Percentiles rank a stretch among this genome's conserved stretches.
Evolutionary conservation across 2,113 vertebrate genomes (phyloP).

Genomic region (Scatophagus argus): DNA sequence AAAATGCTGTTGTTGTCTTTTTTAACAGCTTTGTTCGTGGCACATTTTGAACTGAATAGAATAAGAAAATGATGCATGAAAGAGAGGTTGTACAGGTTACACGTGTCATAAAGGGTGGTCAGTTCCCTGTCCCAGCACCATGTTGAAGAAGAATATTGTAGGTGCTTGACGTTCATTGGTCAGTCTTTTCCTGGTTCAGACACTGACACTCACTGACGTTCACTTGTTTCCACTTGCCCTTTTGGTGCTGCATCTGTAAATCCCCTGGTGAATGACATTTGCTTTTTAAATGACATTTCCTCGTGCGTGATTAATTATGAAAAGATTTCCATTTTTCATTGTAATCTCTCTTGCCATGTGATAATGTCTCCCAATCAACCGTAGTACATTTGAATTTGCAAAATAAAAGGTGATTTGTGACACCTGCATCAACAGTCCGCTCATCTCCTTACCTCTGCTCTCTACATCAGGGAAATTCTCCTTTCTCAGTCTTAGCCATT

Average conservation of each 20-base stretch:
- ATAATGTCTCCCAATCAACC: conserved; percentile 34
- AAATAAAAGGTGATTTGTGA: conserved; percentile 31
- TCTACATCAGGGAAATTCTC: background rate
- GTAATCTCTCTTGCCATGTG: conserved; percentile 36
- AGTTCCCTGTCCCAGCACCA: conserved; percentile 19
- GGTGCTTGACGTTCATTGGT: conserved; percentile 29
- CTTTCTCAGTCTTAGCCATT: conserved; percentile 57
- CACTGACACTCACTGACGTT: too few relatives aligned
- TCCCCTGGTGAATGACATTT: conserved; percentile 55
- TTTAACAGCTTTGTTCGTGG: conserved; percentile 9
- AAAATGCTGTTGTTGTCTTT: conserved; percentile 23
- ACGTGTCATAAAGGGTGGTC: conserved; percentile 16
- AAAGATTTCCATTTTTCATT: conserved; percentile 43
- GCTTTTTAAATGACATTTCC: conserved; percentile 64
- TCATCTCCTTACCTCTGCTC: conserved; percentile 14
- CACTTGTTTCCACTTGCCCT: conserved; percentile 60
- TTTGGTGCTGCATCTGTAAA: conserved; percentile 46
- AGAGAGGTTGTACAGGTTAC: conserved; percentile 19
- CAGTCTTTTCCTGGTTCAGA: conserved; percentile 47
- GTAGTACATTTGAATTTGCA: conserved; percentile 41
- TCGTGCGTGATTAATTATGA: conserved; percentile 45
- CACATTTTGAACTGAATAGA: conserved; percentile 24
- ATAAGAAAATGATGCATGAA: conserved; percentile 19
- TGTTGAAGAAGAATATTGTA: conserved; percentile 16
- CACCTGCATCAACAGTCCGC: conserved; percentile 4